Evolutionary conservation across 1,140 invertebrate genomes (phyloP).

Genomic region (Anastrepha ludens): DNA sequence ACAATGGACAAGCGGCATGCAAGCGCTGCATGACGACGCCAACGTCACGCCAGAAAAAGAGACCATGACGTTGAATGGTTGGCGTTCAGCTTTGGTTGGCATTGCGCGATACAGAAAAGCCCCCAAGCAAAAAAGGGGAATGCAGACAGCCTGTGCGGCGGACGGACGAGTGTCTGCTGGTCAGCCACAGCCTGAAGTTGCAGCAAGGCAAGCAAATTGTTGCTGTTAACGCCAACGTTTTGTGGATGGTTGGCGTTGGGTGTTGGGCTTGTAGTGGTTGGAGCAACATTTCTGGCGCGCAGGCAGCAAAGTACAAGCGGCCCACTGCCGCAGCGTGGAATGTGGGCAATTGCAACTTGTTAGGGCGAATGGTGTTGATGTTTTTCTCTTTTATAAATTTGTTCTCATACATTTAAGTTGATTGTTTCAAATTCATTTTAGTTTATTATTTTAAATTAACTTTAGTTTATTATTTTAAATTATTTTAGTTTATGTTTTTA

Average conservation of each 20-base stretch:
- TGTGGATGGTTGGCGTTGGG: background rate
- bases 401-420: no score
- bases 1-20: background rate
- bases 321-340: background rate
- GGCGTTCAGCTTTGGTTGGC: background rate
- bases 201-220: slow-evolving; percentile 16
- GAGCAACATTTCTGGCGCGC: background rate
- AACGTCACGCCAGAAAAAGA: slow-evolving; percentile 10
- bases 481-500: no score
- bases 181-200: slow-evolving; percentile 4
- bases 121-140: background rate
- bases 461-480: no score
- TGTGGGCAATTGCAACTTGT: slow-evolving; percentile 16
- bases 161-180: background rate
- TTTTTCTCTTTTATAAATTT: background rate
- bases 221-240: slow-evolving; percentile 6
- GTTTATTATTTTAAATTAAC: no score
- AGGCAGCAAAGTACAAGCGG: background rate
- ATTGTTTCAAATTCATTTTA: no score
- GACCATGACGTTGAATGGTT: background rate
- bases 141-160: background rate
- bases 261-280: background rate
- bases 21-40: slow-evolving; percentile 14
- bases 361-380: background rate
- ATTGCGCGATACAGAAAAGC: background rate